These are phyloP conservation scores for Doryteuthis pealeii DNA, from an alignment of 1,140 invertebrate genomes.

Conservation along the genomic window DNA sequence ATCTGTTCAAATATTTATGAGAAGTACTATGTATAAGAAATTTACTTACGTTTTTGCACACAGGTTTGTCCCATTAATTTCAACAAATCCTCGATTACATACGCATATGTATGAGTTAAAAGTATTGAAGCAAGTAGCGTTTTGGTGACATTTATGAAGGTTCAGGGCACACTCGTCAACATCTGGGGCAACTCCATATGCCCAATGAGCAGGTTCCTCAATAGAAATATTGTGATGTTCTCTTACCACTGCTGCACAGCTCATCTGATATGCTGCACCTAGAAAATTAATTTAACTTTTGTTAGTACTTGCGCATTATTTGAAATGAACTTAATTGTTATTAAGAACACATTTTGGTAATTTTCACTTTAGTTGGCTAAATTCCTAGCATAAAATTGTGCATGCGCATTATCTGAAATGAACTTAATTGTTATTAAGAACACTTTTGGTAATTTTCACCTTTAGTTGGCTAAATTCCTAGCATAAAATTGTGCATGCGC, in stretches of 20 bases:
- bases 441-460: too few species aligned
- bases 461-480: too few species aligned
- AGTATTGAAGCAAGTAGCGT: slow-evolving; percentile 90
- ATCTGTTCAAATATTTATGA: too few species aligned
- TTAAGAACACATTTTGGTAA: too few species aligned
- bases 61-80: slow-evolving; percentile 74
- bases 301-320: too few species aligned
- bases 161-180: slow-evolving; percentile 89
- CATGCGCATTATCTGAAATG: too few species aligned
- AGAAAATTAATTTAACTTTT: slow-evolving; percentile 8
- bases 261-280: slow-evolving; percentile 35
- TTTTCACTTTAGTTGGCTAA: too few species aligned
- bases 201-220: slow-evolving; percentile 70
- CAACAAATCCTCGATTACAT: slow-evolving; percentile 79
- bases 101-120: slow-evolving; percentile 83
- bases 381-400: too few species aligned
- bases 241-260: slow-evolving; percentile 34
- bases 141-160: slow-evolving; percentile 83
- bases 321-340: too few species aligned
- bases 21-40: background rate
- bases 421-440: too few species aligned
- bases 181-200: slow-evolving; percentile 88
- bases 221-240: slow-evolving; percentile 40
- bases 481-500: too few species aligned
- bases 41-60: slow-evolving; percentile 75